Conservation (phyloP, 2,113 vertebrate species). For the Oncorhynchus masou region DNA sequence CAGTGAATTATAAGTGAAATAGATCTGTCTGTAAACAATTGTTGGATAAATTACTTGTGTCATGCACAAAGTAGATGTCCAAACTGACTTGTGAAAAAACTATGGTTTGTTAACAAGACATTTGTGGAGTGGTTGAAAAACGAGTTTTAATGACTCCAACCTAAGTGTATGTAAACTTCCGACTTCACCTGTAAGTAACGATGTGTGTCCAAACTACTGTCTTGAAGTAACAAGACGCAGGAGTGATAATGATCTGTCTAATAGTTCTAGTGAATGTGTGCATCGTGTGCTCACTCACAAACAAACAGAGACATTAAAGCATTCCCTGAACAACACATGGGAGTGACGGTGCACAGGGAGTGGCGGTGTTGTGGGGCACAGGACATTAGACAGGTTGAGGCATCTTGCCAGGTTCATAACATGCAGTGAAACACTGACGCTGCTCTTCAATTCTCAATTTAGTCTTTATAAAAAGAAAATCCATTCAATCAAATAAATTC, state of each 20-base stretch:
- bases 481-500: background rate
- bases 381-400: slow-evolving; percentile 58
- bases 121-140: no score
- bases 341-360: slow-evolving; percentile 41
- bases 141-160: no score
- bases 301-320: slow-evolving; percentile 16
- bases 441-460: no score
- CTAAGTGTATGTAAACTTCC: no score
- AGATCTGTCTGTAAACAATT: no score
- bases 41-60: no score
- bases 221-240: background rate
- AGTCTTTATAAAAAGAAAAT: no score
- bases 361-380: background rate
- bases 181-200: background rate
- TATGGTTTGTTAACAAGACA: no score
- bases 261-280: no score
- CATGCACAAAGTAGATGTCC: no score
- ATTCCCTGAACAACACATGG: slow-evolving; percentile 28
- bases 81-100: no score
- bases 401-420: slow-evolving; percentile 63
- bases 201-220: background rate
- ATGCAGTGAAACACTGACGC: slow-evolving; percentile 64
- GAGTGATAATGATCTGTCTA: background rate
- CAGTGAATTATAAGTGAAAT: no score
- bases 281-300: slow-evolving; percentile 3